phyloP scores from a whole-genome alignment of 2,797 vertebrate genomes.

The Cyclura pinguis region DNA sequence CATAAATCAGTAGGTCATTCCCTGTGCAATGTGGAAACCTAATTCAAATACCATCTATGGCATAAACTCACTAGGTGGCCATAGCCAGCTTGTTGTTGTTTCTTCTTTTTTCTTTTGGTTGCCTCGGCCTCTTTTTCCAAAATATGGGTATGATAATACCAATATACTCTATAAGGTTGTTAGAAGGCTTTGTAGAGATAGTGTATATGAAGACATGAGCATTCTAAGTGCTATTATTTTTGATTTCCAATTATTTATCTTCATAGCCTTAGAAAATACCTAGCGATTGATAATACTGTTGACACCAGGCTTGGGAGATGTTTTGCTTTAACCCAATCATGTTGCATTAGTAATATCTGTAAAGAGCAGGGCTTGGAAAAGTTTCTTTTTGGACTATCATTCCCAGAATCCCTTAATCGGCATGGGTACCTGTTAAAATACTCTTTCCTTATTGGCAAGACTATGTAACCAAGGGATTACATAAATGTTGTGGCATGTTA shows the following conservation, averaged over 20 bases:
- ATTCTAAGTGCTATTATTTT: background rate
- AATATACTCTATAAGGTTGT: background rate
- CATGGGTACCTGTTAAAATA: no score
- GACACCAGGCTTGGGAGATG: background rate
- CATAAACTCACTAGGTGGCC: background rate
- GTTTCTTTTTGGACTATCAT: no score
- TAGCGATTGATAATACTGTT: background rate
- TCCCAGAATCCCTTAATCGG: no score
- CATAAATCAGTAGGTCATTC: slow-evolving; percentile 5
- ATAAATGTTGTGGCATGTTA: background rate
- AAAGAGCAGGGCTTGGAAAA: background rate
- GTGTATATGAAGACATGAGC: background rate
- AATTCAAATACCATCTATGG: slow-evolving; percentile 1
- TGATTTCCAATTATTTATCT: background rate
- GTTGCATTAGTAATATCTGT: background rate
- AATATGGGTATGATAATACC: background rate
- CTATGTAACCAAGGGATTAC: background rate
- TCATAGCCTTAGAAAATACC: background rate
- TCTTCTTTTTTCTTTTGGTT: background rate
- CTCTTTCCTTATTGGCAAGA: background rate
- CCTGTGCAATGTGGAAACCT: background rate
- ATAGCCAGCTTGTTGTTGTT: background rate
- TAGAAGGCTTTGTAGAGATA: background rate
- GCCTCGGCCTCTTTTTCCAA: background rate
- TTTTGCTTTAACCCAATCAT: background rate